Evolutionary conservation across 2,888 invertebrate species (phyloP).

Genomic region (Cheiracanthium punctorium): DNA sequence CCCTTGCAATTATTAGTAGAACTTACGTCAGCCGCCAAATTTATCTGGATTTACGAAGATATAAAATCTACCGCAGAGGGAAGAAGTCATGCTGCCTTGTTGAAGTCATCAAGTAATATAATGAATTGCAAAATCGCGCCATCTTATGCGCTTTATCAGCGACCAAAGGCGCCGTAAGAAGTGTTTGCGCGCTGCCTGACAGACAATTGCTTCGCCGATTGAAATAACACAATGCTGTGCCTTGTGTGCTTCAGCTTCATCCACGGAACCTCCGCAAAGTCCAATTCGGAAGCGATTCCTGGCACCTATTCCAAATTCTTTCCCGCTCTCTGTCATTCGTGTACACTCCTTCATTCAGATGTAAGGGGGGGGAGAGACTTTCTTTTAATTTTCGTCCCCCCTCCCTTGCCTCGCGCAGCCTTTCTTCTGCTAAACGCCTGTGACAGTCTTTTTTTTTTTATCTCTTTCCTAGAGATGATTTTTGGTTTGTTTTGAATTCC

Average conservation of each 20-base stretch:
- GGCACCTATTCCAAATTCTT: constrained; percentile 57
- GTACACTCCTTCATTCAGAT: constrained; percentile 15
- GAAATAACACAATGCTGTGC: neutral
- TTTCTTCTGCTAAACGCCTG: constrained; percentile 45
- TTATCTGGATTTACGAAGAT: too few species aligned
- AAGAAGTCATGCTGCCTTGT: too few species aligned
- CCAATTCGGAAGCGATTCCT: constrained; percentile 61
- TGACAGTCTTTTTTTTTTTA: constrained; percentile 34
- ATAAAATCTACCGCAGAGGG: too few species aligned
- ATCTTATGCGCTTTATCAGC: neutral
- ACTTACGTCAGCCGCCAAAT: too few species aligned
- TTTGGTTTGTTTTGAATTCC: constrained; percentile 12
- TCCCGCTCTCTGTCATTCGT: constrained; percentile 53
- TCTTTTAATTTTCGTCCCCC: constrained; percentile 21
- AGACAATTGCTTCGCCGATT: constrained; percentile 4
- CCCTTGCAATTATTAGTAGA: too few species aligned
- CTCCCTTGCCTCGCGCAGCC: neutral
- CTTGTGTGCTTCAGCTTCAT: neutral
- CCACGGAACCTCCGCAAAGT: constrained; percentile 29
- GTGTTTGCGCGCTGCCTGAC: neutral
- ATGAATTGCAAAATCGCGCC: neutral
- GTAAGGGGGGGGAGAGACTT: neutral
- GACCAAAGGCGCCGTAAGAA: neutral
- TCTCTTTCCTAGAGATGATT: neutral
- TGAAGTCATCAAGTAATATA: too few species aligned